Conservation (phyloP, 2,113 vertebrate species). For the Engystomops pustulosus region DNA sequence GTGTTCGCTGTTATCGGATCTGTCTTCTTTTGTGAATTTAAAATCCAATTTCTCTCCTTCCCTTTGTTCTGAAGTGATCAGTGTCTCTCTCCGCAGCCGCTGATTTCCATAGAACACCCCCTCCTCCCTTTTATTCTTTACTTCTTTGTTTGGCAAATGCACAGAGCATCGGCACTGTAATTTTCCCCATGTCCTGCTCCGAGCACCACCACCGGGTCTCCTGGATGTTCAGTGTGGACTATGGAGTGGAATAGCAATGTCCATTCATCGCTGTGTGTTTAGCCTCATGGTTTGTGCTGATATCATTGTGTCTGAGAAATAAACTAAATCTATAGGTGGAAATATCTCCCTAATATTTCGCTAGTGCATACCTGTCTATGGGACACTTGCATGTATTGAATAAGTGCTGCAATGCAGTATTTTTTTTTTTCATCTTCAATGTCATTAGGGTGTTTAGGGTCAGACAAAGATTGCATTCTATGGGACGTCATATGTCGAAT, state of each 20-base stretch:
- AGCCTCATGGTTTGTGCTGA: background rate
- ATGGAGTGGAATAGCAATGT: background rate
- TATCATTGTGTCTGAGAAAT: background rate
- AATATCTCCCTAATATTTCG: background rate
- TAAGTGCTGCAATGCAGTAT: conserved; percentile 57
- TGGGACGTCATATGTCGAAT: background rate
- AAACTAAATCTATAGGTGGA: background rate
- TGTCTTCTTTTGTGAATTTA: conserved; percentile 30
- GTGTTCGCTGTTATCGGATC: background rate
- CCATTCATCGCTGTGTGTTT: background rate
- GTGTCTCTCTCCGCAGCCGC: conserved; percentile 44
- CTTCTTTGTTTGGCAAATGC: conserved; percentile 56
- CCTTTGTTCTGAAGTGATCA: conserved; percentile 55
- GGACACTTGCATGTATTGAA: conserved; percentile 26
- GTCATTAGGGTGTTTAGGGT: conserved; percentile 51
- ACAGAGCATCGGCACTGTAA: background rate
- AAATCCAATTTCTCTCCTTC: conserved; percentile 48
- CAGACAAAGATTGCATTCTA: background rate
- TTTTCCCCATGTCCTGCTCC: background rate
- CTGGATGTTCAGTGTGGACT: background rate
- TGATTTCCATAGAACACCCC: conserved; percentile 54
- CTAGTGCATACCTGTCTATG: conserved; percentile 8
- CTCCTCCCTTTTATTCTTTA: conserved; percentile 34
- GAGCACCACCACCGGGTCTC: background rate
- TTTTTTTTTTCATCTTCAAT: conserved; percentile 59